Evolutionary conservation across 2,797 vertebrate species (phyloP).

Genomic region (Urophycis tenuis): DNA sequence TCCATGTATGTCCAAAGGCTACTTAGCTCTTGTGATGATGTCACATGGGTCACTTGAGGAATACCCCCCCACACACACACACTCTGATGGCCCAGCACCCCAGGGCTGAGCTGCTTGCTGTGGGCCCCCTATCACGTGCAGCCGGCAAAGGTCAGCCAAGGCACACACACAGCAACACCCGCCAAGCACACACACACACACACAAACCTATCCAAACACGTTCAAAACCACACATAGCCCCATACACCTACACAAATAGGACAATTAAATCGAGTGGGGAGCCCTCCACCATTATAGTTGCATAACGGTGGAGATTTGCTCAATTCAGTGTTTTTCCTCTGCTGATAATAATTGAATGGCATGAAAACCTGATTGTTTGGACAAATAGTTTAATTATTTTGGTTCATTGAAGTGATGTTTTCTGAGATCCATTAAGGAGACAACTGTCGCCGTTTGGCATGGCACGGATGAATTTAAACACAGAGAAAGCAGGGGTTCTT

Average conservation of each 20-base stretch:
- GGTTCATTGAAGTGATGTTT: neutral
- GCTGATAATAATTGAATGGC: neutral
- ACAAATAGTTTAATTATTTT: neutral
- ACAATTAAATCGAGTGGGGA: neutral
- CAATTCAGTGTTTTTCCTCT: neutral
- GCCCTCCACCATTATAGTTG: neutral
- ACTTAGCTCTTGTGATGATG: neutral
- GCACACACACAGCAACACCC: neutral
- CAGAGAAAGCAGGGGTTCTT: no score
- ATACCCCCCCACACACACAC: neutral
- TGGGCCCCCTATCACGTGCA: neutral
- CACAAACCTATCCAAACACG: neutral
- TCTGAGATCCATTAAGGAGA: neutral
- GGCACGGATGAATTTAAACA: no score
- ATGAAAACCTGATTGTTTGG: neutral
- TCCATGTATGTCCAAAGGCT: neutral
- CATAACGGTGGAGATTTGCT: no score
- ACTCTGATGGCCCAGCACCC: neutral
- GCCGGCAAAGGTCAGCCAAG: neutral
- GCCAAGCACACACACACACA: neutral
- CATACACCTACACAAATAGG: slow-evolving; percentile 1
- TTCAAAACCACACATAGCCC: neutral
- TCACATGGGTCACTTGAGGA: slow-evolving; percentile 5
- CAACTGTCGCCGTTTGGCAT: neutral
- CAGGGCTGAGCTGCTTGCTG: neutral